These are phyloP conservation scores for Prenolepis imparis DNA, from an alignment of 2,888 invertebrate genomes.

Conservation along the genomic window DNA sequence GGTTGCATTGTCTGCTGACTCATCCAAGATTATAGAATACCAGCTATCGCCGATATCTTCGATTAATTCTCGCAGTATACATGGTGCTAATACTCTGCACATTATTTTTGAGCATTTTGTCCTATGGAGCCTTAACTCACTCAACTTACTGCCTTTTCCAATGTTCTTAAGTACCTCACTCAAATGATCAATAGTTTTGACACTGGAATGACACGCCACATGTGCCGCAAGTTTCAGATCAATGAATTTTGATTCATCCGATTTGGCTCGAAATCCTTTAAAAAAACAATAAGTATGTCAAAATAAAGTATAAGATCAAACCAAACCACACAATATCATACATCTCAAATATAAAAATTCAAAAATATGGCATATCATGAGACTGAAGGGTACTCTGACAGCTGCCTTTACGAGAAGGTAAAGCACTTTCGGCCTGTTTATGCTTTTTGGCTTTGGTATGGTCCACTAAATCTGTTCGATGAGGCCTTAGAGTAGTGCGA, in stretches of 20 bases:
- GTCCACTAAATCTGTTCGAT: not conserved
- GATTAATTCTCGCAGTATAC: not conserved
- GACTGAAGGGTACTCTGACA: not conserved
- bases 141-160: not conserved
- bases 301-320: not conserved
- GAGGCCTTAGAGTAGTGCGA: not conserved
- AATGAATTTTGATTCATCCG: not conserved
- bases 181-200: not conserved
- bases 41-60: conserved; percentile 3
- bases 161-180: not conserved
- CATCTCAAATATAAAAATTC: not conserved
- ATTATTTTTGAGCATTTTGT: not conserved
- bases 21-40: not conserved
- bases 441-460: not conserved
- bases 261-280: not conserved
- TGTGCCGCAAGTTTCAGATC: not conserved
- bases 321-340: not conserved
- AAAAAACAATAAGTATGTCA: not conserved
- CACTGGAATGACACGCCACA: not conserved
- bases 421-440: not conserved
- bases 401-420: not conserved
- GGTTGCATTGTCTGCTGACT: not conserved
- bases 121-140: not conserved
- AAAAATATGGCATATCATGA: not conserved
- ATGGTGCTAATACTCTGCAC: not conserved